Evolutionary conservation across 2,888 invertebrate genomes (phyloP), one percentile per base, ranked within the genome.

Genomic region (Diarsia mendica): DNA sequence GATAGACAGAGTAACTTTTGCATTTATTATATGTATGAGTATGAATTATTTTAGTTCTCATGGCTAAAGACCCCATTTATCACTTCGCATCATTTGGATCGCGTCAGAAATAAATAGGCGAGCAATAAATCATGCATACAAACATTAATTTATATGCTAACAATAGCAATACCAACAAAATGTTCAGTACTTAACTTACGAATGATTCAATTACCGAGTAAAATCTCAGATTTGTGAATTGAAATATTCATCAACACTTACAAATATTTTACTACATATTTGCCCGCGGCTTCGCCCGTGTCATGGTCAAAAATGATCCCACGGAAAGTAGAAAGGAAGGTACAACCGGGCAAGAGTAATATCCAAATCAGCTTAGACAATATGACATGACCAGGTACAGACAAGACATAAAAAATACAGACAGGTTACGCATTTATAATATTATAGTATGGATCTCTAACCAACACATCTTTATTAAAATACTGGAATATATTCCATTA

Each of bases 101-200:
- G 55, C 20, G 63, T 64, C 80, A 55, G 39, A 44, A 75, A 75
- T 75, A 65, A 76, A 82, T 66, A 68, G 60, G 49, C 33, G 5
- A 49, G 44, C 23, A 44, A 76, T 66, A 49, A 77, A 81, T 78
- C 65, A 75, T 75, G 63, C 51, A 55, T 64, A 80, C 23, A 20
- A 15, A 55, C 20, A 20, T 72, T 10, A 1, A 64, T 64, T 64
- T 67, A 51, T 33, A 51, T 64, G 58, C 28, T 28, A 61, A 49
- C 39, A 51, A 66, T 67, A 81, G 44, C 67, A 55, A 39, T 55
- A 6, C 61, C 28, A 58, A 55, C 11, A 46, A 81, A 63, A 63
- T 63, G 6, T 55, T 67, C 8, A 9, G 13, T 18, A 58, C 10
- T 65, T 60, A 23, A 58, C 10, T 65, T 53, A 33, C n/a, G n/a